phyloP scores from a whole-genome alignment of 2,888 invertebrate species.

The Xestobium rufovillosum region DNA sequence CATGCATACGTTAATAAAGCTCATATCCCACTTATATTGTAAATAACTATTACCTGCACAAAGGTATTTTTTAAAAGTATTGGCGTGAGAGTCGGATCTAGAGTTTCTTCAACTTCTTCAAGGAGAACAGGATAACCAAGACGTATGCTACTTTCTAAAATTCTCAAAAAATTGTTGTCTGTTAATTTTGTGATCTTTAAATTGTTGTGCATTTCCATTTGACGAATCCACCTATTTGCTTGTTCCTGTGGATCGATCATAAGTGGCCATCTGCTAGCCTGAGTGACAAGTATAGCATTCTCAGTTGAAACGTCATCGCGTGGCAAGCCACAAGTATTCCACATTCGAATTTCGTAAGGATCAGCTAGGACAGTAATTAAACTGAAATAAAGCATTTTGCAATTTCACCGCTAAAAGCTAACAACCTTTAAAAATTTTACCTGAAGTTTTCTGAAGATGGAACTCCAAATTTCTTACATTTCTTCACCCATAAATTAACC shows the following conservation, averaged over 20 bases:
- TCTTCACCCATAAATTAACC: slow-evolving; percentile 58
- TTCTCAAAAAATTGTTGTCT: slow-evolving; percentile 65
- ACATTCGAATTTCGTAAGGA: slow-evolving; percentile 77
- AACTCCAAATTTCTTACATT: slow-evolving; percentile 59
- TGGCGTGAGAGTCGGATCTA: slow-evolving; percentile 82
- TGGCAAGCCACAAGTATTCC: slow-evolving; percentile 86
- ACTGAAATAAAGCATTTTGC: slow-evolving; percentile 46
- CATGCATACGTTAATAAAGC: too few species aligned
- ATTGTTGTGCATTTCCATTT: slow-evolving; percentile 72
- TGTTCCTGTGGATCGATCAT: slow-evolving; percentile 96
- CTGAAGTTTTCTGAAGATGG: slow-evolving; percentile 64
- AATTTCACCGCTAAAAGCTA: too few species aligned
- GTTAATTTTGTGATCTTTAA: slow-evolving; percentile 72
- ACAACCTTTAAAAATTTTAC: slow-evolving; percentile 32
- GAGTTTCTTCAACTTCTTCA: slow-evolving; percentile 79
- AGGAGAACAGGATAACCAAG: slow-evolving; percentile 80
- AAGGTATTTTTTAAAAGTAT: slow-evolving; percentile 76
- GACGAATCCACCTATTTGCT: slow-evolving; percentile 88
- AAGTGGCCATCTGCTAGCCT: slow-evolving; percentile 76
- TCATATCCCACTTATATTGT: too few species aligned
- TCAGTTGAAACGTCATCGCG: slow-evolving; percentile 83
- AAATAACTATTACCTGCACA: slow-evolving; percentile 55
- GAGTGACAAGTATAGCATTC: slow-evolving; percentile 84
- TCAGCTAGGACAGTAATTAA: slow-evolving; percentile 68
- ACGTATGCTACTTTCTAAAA: slow-evolving; percentile 73